Evolutionary conservation across 1,140 invertebrate genomes (phyloP), one percentile per base, ranked within the genome.

Genomic region (Rhizoglyphus robini): DNA sequence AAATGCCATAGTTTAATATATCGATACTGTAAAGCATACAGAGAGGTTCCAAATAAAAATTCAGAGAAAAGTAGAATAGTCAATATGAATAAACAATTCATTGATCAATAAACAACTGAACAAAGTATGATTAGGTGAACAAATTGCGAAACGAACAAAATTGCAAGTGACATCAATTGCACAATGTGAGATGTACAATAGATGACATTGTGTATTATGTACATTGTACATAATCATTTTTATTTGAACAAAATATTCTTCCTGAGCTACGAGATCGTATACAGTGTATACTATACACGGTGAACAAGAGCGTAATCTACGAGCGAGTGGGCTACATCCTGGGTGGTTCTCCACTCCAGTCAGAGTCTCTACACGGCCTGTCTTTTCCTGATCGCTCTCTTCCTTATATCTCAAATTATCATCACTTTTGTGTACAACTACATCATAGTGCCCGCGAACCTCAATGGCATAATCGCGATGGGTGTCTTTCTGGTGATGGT

Each of bases 391-490:
- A 47, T 47, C 15, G n/a, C 38, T 18, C 13, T 63, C 13, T 63
- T 63, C 18, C 36, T 63, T 1, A 63, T 63, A 18, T 27, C 20
- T 18, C 15, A n/a, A 27, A 63, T 63, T 31, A 46, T 47, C 18
- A 46, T 49, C 27, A 47, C 41, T 13, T 63, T 63, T 49, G 31
- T 63, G 2, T 63, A 63, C 27, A 63, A 63, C 27, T 63, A 63
- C 32, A 1, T 63, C 2, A 2, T 63, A 2, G 61, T 63, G 1
- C 61, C 41, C 32, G 61, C 41, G 47, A 63, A 63, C 29, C 30
- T 63, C 3, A 4, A 1, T 13, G 61, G 61, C 11, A 20, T 63
- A 1, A 63, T 27, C 2, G 61, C 32, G 2, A 63, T 49, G 61
- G 25, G 2, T 15, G n/a, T 63, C 30, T 46, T 25, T n/a, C 32